Evolutionary conservation across 2,113 vertebrate species (phyloP).

Genomic region (Atherinomorus stipes): DNA sequence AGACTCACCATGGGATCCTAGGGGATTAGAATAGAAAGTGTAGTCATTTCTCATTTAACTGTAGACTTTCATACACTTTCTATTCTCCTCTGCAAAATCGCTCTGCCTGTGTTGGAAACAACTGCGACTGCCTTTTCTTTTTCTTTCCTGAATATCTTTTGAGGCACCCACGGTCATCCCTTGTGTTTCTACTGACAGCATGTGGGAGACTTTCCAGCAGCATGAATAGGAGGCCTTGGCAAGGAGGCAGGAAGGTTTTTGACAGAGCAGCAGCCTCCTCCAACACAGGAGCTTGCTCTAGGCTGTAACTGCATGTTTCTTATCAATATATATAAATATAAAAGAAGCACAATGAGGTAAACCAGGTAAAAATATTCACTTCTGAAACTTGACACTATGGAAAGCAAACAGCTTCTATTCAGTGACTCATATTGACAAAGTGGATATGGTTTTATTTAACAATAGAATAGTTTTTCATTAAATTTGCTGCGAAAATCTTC

Average conservation of each 20-base stretch:
- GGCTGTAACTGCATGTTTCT: slow-evolving; percentile 26
- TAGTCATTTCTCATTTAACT: slow-evolving; percentile 25
- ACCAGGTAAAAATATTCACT: too few relatives aligned
- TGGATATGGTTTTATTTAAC: too few relatives aligned
- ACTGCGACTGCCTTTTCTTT: slow-evolving; percentile 30
- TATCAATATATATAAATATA: slow-evolving; percentile 2
- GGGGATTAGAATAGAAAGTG: slow-evolving; percentile 14
- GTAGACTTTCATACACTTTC: neutral
- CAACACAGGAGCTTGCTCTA: slow-evolving; percentile 27
- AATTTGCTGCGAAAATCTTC: too few relatives aligned
- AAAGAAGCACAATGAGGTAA: too few relatives aligned
- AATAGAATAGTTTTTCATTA: too few relatives aligned
- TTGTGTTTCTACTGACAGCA: slow-evolving; percentile 70
- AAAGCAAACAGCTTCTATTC: too few relatives aligned
- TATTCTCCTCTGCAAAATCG: slow-evolving; percentile 23
- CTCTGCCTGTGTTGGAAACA: slow-evolving; percentile 28
- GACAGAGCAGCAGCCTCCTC: slow-evolving; percentile 55
- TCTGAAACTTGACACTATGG: too few relatives aligned
- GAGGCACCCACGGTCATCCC: slow-evolving; percentile 62
- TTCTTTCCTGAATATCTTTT: slow-evolving; percentile 40
- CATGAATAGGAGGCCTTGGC: slow-evolving; percentile 70
- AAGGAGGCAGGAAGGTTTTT: slow-evolving; percentile 56
- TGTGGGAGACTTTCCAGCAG: slow-evolving; percentile 66
- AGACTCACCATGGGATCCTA: slow-evolving; percentile 13
- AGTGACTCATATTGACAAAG: too few relatives aligned